Evolutionary conservation across 92 coral and sea anemone genomes (phyloP), one percentile per base, ranked within the genome.

Genomic region (Ricordea florida): DNA sequence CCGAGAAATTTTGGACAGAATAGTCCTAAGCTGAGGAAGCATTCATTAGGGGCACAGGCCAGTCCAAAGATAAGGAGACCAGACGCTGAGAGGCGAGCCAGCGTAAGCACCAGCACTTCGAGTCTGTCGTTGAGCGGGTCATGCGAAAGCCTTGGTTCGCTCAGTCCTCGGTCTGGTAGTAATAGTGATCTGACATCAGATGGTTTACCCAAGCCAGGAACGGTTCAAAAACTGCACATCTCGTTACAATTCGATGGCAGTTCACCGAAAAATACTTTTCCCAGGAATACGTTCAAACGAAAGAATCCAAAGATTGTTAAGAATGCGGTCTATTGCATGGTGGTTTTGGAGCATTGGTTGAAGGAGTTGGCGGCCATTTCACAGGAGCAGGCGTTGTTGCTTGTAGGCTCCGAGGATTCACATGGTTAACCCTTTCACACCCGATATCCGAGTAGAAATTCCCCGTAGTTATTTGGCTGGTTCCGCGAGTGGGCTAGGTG

Each of bases 301-400:
- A 96, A 84, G 62, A 93, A 86, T 35, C 88, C 92, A 7, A 89
- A 80, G 70, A 79, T 68, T 17, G 86, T 89, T 22, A 96, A 96
- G 77, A 92, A 96, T 57, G 93, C 99, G 13, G 90, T 96, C 10
- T 96, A 96, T 69, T 92, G 99, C 64, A 88, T 88, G 10, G 83
- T 96, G 14, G 93, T 96, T 40, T 69, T 96, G 80, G 97, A 96
- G 51, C 97, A 96, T 29, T 96, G 99, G 99, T 55, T 96, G 63
- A 96, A 96, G 59, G 99, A 96, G 50, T 89, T 96, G 6, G 99
- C 99, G 31, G 99, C 99, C 22, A 86, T 96, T 33, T 96, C 99
- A 23, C 94, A 92, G 56, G 99, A 96, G 52, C 99, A 96, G 72
- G 92, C 96, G 28, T 47, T 96, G 78, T 74, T 87, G 70, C 92